phyloP scores from a whole-genome alignment of 2,888 invertebrate genomes.

The Tortrix viridana region DNA sequence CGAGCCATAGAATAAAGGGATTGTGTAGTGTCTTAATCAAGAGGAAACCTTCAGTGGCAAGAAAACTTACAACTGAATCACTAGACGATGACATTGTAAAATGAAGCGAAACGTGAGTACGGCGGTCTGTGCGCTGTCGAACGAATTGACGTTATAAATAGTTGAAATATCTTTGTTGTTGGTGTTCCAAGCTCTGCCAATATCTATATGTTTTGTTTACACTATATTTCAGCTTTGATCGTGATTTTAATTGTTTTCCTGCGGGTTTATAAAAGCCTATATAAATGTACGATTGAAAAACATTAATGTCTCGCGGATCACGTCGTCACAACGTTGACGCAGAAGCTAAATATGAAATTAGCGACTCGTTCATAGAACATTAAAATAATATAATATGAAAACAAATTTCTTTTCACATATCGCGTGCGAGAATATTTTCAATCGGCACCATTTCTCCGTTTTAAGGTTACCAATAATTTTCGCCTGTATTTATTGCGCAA shows the following conservation, averaged over 20 bases:
- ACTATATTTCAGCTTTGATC: slow-evolving; percentile 41
- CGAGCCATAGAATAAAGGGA: slow-evolving; percentile 58
- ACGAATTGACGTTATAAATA: slow-evolving; percentile 31
- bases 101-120: slow-evolving; percentile 82
- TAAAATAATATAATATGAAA: slow-evolving; percentile 15
- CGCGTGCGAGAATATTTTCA: slow-evolving; percentile 17
- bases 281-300: slow-evolving; percentile 3
- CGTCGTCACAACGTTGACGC: slow-evolving; percentile 9
- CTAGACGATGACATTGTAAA: slow-evolving; percentile 53
- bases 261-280: slow-evolving; percentile 16
- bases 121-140: slow-evolving; percentile 14
- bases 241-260: slow-evolving; percentile 28
- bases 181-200: slow-evolving; percentile 61
- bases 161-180: slow-evolving; percentile 50
- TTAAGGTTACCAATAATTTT: slow-evolving; percentile 33
- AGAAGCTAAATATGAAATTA: slow-evolving; percentile 9
- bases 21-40: slow-evolving; percentile 39
- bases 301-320: neutral
- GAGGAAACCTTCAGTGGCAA: slow-evolving; percentile 26
- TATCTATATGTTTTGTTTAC: slow-evolving; percentile 65
- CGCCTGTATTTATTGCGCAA: slow-evolving; percentile 35
- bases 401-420: slow-evolving; percentile 2
- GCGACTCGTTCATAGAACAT: neutral
- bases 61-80: slow-evolving; percentile 25
- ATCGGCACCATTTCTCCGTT: slow-evolving; percentile 23